A percentile compares a stretch with the other conserved stretches of the same genome.
Conservation (phyloP, 1,140 invertebrate genomes). For the Drosophila dunni region DNA sequence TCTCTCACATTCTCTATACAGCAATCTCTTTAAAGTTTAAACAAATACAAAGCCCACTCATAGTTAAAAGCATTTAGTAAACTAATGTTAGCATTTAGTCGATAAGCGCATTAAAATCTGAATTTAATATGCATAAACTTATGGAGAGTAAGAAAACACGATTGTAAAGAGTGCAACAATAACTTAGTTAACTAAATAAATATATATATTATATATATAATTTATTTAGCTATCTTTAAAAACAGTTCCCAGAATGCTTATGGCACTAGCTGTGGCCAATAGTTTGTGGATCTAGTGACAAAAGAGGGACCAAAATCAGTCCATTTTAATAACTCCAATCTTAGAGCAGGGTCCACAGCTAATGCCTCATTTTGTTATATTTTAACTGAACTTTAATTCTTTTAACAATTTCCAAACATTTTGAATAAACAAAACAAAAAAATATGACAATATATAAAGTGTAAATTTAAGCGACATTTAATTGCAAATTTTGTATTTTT, state of each 20-base stretch:
- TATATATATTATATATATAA: conserved; percentile 11
- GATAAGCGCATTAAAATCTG: conserved; percentile 53
- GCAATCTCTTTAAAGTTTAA: conserved; percentile 16
- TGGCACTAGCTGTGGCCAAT: not conserved
- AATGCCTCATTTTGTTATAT: conserved; percentile 2
- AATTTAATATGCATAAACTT: conserved; percentile 43
- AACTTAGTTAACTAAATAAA: conserved; percentile 45
- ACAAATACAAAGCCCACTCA: conserved; percentile 42
- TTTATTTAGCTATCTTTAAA: not conserved
- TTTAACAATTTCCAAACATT: conserved; percentile 2
- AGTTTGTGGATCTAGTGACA: conserved; percentile 7
- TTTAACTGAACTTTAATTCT: conserved; percentile 19
- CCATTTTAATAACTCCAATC: conserved; percentile 38
- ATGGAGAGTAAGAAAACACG: not conserved
- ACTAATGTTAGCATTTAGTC: conserved; percentile 55
- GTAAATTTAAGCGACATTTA: conserved; percentile 46
- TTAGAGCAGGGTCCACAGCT: conserved; percentile 20
- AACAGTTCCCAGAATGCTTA: conserved; percentile 9
- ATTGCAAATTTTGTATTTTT: conserved; percentile 31
- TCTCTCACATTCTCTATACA: conserved; percentile 8
- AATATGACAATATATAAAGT: conserved; percentile 49
- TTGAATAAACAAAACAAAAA: conserved; percentile 38
- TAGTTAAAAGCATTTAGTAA: conserved; percentile 68
- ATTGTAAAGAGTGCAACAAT: conserved; percentile 38
- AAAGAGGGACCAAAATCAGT: conserved; percentile 57